These are phyloP conservation scores for Trachelus stipa DNA, from an alignment of 2,888 invertebrate genomes.

Conservation along the genomic window DNA sequence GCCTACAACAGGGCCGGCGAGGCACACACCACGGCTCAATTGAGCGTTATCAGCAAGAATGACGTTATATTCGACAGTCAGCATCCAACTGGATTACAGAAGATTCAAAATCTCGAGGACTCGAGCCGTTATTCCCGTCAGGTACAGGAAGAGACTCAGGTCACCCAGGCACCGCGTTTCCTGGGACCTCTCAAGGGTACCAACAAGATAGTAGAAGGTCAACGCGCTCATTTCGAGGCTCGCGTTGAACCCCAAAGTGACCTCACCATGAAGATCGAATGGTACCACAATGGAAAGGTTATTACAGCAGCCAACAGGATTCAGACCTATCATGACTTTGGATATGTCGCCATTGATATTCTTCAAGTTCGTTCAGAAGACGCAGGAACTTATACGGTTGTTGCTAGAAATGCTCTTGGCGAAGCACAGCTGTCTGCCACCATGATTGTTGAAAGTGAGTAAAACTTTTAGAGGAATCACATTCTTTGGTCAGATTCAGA, in stretches of 20 bases:
- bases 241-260: conserved; percentile 96
- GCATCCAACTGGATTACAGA: conserved; percentile 91
- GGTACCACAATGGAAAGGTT: conserved; percentile 96
- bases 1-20: conserved; percentile 90
- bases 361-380: conserved; percentile 92
- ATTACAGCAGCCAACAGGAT: conserved; percentile 91
- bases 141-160: conserved; percentile 78
- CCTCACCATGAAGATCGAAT: conserved; percentile 91
- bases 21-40: conserved; percentile 83
- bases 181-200: conserved; percentile 91
- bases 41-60: conserved; percentile 86
- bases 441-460: conserved; percentile 92
- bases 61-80: conserved; percentile 91
- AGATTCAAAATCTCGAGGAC: conserved; percentile 92
- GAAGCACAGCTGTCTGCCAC: conserved; percentile 86
- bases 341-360: conserved; percentile 96
- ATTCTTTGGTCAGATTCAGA: neutral
- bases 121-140: conserved; percentile 76
- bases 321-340: conserved; percentile 95
- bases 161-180: conserved; percentile 87
- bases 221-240: conserved; percentile 94
- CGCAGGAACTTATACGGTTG: conserved; percentile 91
- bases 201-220: conserved; percentile 93
- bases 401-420: conserved; percentile 91
- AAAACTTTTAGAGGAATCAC: conserved; percentile 15